A percentile compares a stretch with the other conserved stretches of the same genome.
These are phyloP conservation scores for Lycaena phlaeas DNA, from an alignment of 2,888 invertebrate species.

Conservation along the genomic window DNA sequence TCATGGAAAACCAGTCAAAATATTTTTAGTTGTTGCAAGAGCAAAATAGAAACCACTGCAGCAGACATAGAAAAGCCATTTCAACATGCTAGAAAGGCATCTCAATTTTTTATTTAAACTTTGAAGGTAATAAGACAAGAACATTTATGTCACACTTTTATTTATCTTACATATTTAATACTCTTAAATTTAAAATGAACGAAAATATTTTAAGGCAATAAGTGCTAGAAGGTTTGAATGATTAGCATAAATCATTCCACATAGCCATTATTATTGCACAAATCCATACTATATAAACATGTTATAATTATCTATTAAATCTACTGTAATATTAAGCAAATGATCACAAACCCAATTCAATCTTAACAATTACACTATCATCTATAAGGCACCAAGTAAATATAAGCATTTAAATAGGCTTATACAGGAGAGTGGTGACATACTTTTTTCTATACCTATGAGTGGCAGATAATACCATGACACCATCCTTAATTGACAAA, in stretches of 20 bases:
- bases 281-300: neutral
- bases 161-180: no score
- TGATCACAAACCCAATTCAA: slow-evolving; percentile 6
- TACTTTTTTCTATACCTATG: slow-evolving; percentile 99
- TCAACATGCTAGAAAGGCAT: no score
- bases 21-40: no score
- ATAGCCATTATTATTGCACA: slow-evolving; percentile 2
- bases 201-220: no score
- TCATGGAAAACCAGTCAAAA: no score
- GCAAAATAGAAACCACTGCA: no score
- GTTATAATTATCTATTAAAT: neutral
- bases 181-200: no score
- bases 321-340: slow-evolving; percentile 2
- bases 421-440: slow-evolving; percentile 98
- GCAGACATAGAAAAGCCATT: no score
- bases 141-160: no score
- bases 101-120: no score
- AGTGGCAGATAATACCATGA: slow-evolving; percentile 99
- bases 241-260: neutral
- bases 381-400: slow-evolving; percentile 9
- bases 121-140: no score
- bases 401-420: slow-evolving; percentile 85
- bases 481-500: slow-evolving; percentile 99
- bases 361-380: slow-evolving; percentile 10
- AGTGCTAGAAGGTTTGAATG: no score